Evolutionary conservation across 2,888 invertebrate genomes (phyloP).

Genomic region (Euplagia quadripunctaria): DNA sequence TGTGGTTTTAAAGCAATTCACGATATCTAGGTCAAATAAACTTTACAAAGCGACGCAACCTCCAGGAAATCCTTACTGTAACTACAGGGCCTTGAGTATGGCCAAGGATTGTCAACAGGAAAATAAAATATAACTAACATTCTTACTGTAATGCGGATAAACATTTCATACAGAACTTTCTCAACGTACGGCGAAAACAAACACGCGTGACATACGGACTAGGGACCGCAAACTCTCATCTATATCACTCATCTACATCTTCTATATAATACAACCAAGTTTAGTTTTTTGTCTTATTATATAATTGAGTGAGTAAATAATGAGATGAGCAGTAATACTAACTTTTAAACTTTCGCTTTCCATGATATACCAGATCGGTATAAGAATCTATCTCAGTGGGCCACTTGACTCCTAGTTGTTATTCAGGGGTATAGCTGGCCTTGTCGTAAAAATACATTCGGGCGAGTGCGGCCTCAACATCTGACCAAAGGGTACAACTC

Average conservation of each 20-base stretch:
- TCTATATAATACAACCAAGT: no score
- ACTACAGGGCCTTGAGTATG: not conserved
- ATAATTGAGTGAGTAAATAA: no score
- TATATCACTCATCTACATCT: not conserved
- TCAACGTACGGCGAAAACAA: not conserved
- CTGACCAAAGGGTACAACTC: no score
- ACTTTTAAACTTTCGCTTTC: no score
- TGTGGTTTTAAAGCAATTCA: not conserved
- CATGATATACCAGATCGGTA: no score
- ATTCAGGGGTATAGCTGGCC: no score
- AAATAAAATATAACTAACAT: not conserved
- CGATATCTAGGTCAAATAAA: not conserved
- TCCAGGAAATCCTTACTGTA: not conserved
- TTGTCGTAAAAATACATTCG: no score
- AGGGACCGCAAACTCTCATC: not conserved
- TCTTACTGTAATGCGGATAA: not conserved
- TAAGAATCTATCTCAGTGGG: no score
- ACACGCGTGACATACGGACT: not conserved
- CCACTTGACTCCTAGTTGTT: no score
- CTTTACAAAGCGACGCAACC: not conserved
- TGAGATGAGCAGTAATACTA: no score
- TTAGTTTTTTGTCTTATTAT: no score
- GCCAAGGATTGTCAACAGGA: constrained; percentile 5
- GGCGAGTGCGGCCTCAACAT: no score
- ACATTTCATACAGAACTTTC: not conserved